These are phyloP conservation scores for Synanthedon andrenaeformis DNA, from an alignment of 2,888 invertebrate genomes.

Conservation along the genomic window DNA sequence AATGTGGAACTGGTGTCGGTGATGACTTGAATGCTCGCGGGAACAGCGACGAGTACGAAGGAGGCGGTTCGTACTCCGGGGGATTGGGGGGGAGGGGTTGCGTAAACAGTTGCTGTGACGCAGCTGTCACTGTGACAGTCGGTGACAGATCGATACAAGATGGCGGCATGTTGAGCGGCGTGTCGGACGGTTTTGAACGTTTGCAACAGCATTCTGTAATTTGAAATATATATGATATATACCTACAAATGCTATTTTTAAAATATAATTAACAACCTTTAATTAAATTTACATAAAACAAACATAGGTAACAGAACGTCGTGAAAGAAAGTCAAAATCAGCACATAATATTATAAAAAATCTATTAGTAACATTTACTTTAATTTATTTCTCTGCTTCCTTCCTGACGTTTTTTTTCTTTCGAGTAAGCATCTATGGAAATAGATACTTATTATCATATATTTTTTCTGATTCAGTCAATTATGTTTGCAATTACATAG, in stretches of 20 bases:
- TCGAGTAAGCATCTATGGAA: no score
- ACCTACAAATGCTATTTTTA: not conserved
- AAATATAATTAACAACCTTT: no score
- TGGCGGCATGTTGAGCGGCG: conserved; percentile 54
- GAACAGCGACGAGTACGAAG: conserved; percentile 76
- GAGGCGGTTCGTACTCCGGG: conserved; percentile 76
- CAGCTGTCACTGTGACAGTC: conserved; percentile 48
- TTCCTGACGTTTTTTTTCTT: no score
- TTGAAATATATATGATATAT: not conserved
- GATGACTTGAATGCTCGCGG: conserved; percentile 64
- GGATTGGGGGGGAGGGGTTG: conserved; percentile 48
- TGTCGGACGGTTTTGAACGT: conserved; percentile 56
- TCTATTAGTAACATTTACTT: no score
- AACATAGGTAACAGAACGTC: no score
- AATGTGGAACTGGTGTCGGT: conserved; percentile 55
- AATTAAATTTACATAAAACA: no score
- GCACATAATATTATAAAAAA: no score
- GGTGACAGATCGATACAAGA: conserved; percentile 60
- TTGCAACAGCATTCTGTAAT: conserved; percentile 67
- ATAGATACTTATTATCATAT: no score
- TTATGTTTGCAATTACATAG: no score
- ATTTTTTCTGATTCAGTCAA: no score
- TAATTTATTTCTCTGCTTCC: no score
- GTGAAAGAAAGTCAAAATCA: no score
- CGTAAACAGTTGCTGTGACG: conserved; percentile 48